These are phyloP conservation scores for Umimayanthus kanabou DNA, from an alignment of 92 coral and sea anemone species.

Conservation along the genomic window DNA sequence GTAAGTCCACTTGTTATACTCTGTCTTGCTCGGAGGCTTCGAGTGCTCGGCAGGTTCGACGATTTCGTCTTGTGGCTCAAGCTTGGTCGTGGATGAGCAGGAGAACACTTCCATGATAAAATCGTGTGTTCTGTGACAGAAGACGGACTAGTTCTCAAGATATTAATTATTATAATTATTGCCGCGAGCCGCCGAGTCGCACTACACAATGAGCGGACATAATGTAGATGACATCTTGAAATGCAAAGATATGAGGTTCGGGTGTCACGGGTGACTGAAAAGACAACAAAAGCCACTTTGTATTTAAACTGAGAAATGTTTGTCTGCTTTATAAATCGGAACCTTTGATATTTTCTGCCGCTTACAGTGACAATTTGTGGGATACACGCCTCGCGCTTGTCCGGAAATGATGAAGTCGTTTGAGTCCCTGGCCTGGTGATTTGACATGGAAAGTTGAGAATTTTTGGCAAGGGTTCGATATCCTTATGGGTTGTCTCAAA, in stretches of 20 bases:
- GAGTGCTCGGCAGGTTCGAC: neutral
- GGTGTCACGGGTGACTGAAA: constrained; percentile 3
- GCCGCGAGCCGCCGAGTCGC: constrained; percentile 17
- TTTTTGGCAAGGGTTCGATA: neutral
- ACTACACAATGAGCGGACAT: neutral
- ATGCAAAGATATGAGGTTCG: neutral
- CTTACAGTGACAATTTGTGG: too few relatives aligned
- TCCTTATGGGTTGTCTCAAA: neutral
- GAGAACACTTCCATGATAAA: constrained; percentile 22
- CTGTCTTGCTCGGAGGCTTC: constrained; percentile 2
- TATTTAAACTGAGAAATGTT: neutral
- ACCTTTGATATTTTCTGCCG: constrained; percentile 10
- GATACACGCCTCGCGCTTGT: neutral
- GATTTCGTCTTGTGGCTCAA: constrained; percentile 10
- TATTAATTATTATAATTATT: too few relatives aligned
- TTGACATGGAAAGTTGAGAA: too few relatives aligned
- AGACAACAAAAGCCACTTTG: constrained; percentile 28
- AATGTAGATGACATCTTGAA: constrained; percentile 17
- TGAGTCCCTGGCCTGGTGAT: too few relatives aligned
- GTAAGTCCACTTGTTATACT: constrained; percentile 25
- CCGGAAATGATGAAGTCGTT: constrained; percentile 14
- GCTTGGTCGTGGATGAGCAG: constrained; percentile 23
- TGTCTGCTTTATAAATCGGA: constrained; percentile 20
- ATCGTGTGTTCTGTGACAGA: neutral
- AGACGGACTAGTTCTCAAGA: neutral